Conservation (phyloP, 2,888 invertebrate species). For the Atethmia centrago region DNA sequence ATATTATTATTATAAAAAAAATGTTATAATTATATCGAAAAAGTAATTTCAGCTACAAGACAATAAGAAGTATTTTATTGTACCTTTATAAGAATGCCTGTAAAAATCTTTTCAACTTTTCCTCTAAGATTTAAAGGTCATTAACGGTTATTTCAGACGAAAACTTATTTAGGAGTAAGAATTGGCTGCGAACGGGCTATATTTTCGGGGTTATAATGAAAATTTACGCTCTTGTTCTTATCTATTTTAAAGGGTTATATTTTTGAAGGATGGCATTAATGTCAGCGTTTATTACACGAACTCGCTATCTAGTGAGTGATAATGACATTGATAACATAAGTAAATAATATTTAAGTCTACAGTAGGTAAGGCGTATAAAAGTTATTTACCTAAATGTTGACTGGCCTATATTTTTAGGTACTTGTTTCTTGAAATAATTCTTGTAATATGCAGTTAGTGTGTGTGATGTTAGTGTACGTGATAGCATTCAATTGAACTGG, state of each 20-base stretch:
- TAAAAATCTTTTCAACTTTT: constrained; percentile 34
- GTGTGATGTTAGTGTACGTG: background rate
- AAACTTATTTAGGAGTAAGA: constrained; percentile 49
- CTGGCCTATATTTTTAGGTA: constrained; percentile 13
- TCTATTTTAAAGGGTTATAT: constrained; percentile 52
- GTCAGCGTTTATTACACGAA: constrained; percentile 55
- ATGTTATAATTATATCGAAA: constrained; percentile 17
- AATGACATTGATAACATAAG: constrained; percentile 66
- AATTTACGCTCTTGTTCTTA: constrained; percentile 52
- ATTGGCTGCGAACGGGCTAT: constrained; percentile 29
- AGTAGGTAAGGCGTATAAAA: constrained; percentile 41
- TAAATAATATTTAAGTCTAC: constrained; percentile 48
- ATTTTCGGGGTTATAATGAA: constrained; percentile 42
- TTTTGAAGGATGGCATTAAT: constrained; percentile 47
- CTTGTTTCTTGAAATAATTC: constrained; percentile 19
- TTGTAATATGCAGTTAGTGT: background rate
- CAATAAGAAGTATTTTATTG: constrained; percentile 11
- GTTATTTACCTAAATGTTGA: constrained; percentile 41
- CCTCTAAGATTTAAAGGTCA: constrained; percentile 29
- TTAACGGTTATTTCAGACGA: constrained; percentile 39
- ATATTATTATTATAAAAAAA: too few species aligned
- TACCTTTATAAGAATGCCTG: constrained; percentile 27
- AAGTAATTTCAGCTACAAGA: constrained; percentile 29
- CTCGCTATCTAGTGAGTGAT: constrained; percentile 60
- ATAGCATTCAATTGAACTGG: constrained; percentile 9